Evolutionary conservation across 2,797 vertebrate species (phyloP).

Genomic region (Echiichthys vipera): DNA sequence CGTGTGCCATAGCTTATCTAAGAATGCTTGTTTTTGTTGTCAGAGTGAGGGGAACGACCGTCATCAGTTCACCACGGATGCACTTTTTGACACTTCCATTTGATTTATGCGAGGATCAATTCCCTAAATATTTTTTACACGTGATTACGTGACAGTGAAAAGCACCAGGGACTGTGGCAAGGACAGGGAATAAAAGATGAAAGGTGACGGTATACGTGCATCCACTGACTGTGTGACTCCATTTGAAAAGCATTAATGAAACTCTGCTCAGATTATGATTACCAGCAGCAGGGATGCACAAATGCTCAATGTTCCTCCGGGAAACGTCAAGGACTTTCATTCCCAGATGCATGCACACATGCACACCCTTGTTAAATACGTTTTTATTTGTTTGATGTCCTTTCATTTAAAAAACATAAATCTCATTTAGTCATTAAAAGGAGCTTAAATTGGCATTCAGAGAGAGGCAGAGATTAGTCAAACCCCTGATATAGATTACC

Average conservation of each 20-base stretch:
- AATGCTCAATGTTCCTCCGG: slow-evolving; percentile 22
- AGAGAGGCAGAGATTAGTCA: not conserved
- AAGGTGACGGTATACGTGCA: slow-evolving; percentile 11
- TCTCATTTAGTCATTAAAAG: slow-evolving; percentile 3
- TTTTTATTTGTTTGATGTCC: not conserved
- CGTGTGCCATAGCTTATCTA: not conserved
- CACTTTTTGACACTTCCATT: not conserved
- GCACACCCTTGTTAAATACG: not conserved
- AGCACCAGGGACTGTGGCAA: not conserved
- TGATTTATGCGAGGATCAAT: not conserved
- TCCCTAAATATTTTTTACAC: not conserved
- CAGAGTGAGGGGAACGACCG: too few relatives aligned
- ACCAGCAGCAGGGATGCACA: not conserved
- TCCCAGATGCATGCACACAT: not conserved
- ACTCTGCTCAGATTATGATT: slow-evolving; percentile 22
- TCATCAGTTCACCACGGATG: not conserved
- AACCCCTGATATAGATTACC: slow-evolving; percentile 6
- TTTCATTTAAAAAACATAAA: slow-evolving; percentile 2
- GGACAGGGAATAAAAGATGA: slow-evolving; percentile 24
- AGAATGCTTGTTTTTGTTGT: not conserved
- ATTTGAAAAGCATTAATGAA: slow-evolving; percentile 43
- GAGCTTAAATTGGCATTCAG: not conserved
- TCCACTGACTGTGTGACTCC: slow-evolving; percentile 8
- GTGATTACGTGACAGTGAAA: not conserved
- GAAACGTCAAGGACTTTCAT: slow-evolving; percentile 46